A percentile compares a stretch with the other conserved stretches of the same genome.
Conservation (phyloP, 2,113 vertebrate species). For the Dolichotis patagonum region DNA sequence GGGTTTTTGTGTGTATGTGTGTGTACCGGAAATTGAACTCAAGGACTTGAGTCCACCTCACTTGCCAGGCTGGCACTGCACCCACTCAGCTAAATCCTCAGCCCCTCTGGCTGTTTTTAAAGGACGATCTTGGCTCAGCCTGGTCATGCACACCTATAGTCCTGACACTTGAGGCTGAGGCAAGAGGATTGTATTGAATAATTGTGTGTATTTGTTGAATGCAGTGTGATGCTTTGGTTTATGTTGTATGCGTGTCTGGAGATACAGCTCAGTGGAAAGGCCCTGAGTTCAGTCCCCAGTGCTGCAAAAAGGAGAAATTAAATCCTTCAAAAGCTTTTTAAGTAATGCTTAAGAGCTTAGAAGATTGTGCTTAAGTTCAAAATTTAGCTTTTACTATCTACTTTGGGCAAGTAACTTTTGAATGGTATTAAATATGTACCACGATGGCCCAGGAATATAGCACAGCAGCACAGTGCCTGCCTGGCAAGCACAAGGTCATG, state of each 20-base stretch:
- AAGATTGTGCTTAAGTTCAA: not conserved
- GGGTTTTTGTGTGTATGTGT: too few relatives aligned
- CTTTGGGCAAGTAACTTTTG: not conserved
- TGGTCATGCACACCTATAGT: not conserved
- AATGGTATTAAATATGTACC: not conserved
- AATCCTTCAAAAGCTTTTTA: not conserved
- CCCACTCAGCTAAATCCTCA: too few relatives aligned
- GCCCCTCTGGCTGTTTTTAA: not conserved
- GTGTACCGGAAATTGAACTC: too few relatives aligned
- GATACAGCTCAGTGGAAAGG: not conserved
- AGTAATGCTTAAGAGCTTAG: not conserved
- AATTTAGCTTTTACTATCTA: not conserved
- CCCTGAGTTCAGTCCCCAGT: not conserved
- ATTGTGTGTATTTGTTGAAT: not conserved
- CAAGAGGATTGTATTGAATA: not conserved
- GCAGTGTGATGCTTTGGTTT: not conserved
- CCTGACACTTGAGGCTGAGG: not conserved
- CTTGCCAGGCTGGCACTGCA: too few relatives aligned
- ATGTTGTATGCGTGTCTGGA: not conserved
- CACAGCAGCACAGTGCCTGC: too few relatives aligned
- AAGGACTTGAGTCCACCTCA: too few relatives aligned
- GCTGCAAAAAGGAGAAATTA: not conserved
- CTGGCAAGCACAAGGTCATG: too few relatives aligned
- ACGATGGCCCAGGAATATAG: too few relatives aligned
- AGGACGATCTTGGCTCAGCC: not conserved